Evolutionary conservation across 2,113 vertebrate genomes (phyloP), one percentile per base, ranked within the genome.

Genomic region (Speoplatyrhinus poulsoni): DNA sequence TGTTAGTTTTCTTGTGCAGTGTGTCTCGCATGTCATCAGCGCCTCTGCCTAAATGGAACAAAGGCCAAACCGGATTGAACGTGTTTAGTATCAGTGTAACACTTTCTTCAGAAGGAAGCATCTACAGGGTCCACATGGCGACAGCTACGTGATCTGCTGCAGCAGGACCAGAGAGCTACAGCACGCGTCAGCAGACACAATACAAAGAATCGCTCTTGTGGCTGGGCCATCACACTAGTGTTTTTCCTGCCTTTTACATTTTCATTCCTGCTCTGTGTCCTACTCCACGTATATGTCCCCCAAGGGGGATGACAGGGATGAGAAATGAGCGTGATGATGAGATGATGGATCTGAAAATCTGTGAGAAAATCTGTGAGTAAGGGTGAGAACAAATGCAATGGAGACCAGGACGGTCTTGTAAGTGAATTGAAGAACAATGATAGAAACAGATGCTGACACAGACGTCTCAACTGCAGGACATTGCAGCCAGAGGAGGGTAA

Each of bases 271-370:
- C 81, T 26, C 26, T 26, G 26, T 26, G 26, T 26, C 26, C 26
- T 26, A 26, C 86, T 73, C 87, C 86, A 78, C 80, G 79, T n/a
- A 67, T 74, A 26, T 26, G 26, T 26, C 26, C 73, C 89, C 84
- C 86, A 53, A 32, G 90, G 90, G 84, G 67, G 70, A 82, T 84
- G 83, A 87, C 82, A 80, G 70, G 79, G 70, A 86, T 87, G 83
- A 81, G 79, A 88, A 80, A 82, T 89, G 66, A 87, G 75, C 75
- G 76, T 3, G 19, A 77, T 53, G 12, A 32, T 36, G 58, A 83
- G 83, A 85, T 84, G 82, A 89, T 85, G 84, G 74, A 79, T n/a
- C n/a, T n/a, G 86, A 81, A 46, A 87, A 78, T 71, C 80, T 88
- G 86, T 70, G 79, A 77, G 86, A 81, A 46, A 87, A 78, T 71